Base-by-base conservation (phyloP, 2,888 invertebrate genomes). In the Cheilosia vernalis region DNA sequence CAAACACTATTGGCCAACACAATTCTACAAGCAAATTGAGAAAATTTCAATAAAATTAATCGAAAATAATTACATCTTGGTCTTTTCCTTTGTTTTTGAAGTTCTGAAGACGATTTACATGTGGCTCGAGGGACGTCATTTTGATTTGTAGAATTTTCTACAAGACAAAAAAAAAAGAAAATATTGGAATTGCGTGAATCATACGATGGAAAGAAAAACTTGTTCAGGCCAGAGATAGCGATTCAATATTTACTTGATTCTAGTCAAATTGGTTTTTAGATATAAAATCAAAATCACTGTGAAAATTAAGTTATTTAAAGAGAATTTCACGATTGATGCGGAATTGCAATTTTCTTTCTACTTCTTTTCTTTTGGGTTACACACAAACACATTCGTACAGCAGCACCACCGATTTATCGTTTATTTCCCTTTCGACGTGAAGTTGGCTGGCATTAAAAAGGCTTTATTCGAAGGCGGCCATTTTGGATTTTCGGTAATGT, bases 81-180 rank as follows among this genome's bases (percentile, higher is more conserved):
- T 99, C 99, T 94, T 99, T 99, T 91, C 99, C 99, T 94, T 98
- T 98, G 95, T 99, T 99, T 96, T 99, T 99, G 93, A 98, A 98
- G 92, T 95, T 96, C 93, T 96, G 96, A 94, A 97, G 95, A 93
- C 97, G 96, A 94, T 95, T 96, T 93, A 89, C 88, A 87, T 89
- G 91, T 87, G 90, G 91, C 76, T 91, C 91, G 87, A 91, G 88
- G 88, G 90, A 90, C 79, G 90, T 90, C 90, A 90, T 90, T 88
- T 88, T 90, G 53, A 78, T 82, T 85, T 81, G 83, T 82, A 83
- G 79, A 83, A 85, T 87, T 87, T 87, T 87, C 87, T 86, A 82
- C 55, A 37, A 58, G 51, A 49, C 40, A 21, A 49, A 24, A 60
- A 56, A 84, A 80, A 60, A 56, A 66, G 79, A 74, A 80, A 73